Conservation (phyloP, 2,797 vertebrate species). For the Enoplosus armatus region DNA sequence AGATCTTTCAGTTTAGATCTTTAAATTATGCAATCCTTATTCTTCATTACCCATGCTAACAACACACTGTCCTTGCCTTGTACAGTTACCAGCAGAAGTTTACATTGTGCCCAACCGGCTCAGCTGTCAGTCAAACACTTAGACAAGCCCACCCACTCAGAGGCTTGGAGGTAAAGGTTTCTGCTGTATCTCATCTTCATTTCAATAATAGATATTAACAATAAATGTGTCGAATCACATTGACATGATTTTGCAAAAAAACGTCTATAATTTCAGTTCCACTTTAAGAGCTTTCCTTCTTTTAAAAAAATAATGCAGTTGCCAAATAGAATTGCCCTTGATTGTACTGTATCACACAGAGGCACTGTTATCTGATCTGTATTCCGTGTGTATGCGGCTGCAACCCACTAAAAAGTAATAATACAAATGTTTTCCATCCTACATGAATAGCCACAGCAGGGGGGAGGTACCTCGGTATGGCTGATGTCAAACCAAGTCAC, state of each 20-base stretch:
- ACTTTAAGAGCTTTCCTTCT: neutral
- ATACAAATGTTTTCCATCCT: slow-evolving; percentile 7
- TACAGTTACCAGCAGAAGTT: slow-evolving; percentile 1
- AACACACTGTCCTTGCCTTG: neutral
- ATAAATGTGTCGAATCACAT: neutral
- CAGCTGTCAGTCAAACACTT: slow-evolving; percentile 22
- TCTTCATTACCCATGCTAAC: neutral
- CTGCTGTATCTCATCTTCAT: neutral
- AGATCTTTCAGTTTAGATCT: neutral
- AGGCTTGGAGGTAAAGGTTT: slow-evolving; percentile 3
- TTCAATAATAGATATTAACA: neutral
- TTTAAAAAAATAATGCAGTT: slow-evolving; percentile 13
- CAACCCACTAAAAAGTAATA: neutral
- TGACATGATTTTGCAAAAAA: slow-evolving; percentile 2
- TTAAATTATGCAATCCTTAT: neutral
- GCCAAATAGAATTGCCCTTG: slow-evolving; percentile 1
- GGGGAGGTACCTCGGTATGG: slow-evolving; percentile 5
- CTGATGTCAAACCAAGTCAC: slow-evolving; percentile 31
- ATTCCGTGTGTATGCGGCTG: neutral
- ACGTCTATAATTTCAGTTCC: neutral
- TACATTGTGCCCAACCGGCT: neutral
- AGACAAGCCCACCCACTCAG: neutral
- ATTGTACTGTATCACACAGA: neutral
- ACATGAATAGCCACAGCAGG: slow-evolving; percentile 23
- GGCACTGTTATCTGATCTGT: neutral